phyloP scores from a whole-genome alignment of 2,888 invertebrate species.

The Zootermopsis nevadensis region DNA sequence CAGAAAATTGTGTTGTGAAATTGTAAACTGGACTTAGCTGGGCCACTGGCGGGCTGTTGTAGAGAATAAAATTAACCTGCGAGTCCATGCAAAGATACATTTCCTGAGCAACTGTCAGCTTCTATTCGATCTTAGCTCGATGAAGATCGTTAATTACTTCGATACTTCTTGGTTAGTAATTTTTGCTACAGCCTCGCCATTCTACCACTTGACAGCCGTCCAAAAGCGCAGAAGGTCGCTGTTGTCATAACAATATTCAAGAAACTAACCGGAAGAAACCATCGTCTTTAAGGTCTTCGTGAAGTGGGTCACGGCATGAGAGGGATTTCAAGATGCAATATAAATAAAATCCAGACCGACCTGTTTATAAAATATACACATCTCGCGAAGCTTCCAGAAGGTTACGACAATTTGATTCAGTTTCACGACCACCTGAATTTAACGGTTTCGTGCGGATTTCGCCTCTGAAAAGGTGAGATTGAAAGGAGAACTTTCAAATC shows the following conservation, averaged over 20 bases:
- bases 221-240: not conserved
- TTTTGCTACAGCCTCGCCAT: no score
- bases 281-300: not conserved
- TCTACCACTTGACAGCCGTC: not conserved
- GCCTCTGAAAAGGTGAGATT: not conserved
- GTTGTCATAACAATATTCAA: not conserved
- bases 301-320: slow-evolving; percentile 11
- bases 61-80: no score
- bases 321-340: not conserved
- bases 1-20: no score
- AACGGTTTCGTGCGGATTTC: slow-evolving; percentile 24
- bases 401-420: not conserved
- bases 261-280: not conserved
- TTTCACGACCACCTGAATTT: not conserved
- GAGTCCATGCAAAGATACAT: no score
- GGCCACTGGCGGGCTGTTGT: no score
- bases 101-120: no score
- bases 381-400: not conserved
- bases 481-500: slow-evolving; percentile 27
- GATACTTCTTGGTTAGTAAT: no score
- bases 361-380: not conserved
- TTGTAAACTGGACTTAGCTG: no score
- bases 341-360: not conserved
- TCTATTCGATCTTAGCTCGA: no score
- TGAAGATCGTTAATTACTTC: no score